These are phyloP conservation scores for Isichthys henryi DNA, from an alignment of 2,113 vertebrate genomes.

Conservation along the genomic window DNA sequence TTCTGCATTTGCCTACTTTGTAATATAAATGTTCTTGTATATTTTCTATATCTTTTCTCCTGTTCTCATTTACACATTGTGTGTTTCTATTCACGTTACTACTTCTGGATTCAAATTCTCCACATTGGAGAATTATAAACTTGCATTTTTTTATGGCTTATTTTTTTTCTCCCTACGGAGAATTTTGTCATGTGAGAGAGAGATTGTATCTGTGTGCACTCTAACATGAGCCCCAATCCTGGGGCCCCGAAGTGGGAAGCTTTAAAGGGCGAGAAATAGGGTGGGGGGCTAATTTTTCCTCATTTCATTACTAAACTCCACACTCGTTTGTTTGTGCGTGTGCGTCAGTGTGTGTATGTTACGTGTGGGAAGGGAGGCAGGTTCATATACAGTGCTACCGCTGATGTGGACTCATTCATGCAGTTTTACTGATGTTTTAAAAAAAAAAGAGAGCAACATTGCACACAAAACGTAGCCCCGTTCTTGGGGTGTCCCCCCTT, in stretches of 20 bases:
- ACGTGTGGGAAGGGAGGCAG: not conserved
- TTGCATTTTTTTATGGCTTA: constrained; percentile 19
- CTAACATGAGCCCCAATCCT: not conserved
- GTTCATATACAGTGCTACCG: not conserved
- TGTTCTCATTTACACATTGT: constrained; percentile 15
- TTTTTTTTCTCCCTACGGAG: not conserved
- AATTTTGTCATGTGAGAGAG: not conserved
- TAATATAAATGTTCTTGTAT: constrained; percentile 30
- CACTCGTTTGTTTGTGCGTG: constrained; percentile 5
- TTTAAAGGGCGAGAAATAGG: constrained; percentile 8
- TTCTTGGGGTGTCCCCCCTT: constrained; percentile 44
- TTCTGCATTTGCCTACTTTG: constrained; percentile 26
- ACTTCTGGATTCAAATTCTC: constrained; percentile 18
- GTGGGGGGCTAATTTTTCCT: constrained; percentile 25
- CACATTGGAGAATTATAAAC: constrained; percentile 28
- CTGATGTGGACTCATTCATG: not conserved
- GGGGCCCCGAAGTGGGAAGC: constrained; percentile 42
- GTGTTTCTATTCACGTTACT: constrained; percentile 18
- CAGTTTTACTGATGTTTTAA: constrained; percentile 9
- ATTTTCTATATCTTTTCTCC: constrained; percentile 34
- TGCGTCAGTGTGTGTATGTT: not conserved
- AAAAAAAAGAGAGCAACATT: constrained; percentile 24
- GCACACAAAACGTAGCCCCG: constrained; percentile 29
- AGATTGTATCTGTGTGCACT: not conserved
- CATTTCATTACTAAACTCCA: constrained; percentile 16